Evolutionary conservation across 2,888 invertebrate species (phyloP).

Genomic region (Entomobrya proxima): DNA sequence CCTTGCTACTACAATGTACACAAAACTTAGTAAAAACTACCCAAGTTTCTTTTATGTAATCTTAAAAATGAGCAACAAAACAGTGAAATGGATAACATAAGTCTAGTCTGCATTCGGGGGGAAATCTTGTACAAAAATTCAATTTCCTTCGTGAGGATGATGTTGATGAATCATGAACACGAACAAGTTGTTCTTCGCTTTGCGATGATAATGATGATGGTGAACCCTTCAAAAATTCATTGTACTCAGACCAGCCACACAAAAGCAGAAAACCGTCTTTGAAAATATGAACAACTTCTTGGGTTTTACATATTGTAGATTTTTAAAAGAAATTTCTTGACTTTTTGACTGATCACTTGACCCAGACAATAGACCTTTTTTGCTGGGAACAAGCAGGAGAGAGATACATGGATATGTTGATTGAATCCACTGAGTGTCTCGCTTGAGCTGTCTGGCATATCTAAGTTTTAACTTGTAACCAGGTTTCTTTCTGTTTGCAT

Average conservation of each 20-base stretch:
- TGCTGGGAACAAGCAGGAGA: background rate
- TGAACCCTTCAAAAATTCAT: constrained; percentile 60
- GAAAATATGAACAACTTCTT: constrained; percentile 9
- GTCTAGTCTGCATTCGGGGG: background rate
- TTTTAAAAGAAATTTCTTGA: constrained; percentile 38
- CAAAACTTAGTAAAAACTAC: background rate
- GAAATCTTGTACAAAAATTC: constrained; percentile 36
- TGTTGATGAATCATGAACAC: constrained; percentile 14
- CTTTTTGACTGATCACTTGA: constrained; percentile 68
- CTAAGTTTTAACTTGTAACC: background rate
- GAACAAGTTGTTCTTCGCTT: constrained; percentile 13
- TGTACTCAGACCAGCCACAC: constrained; percentile 2
- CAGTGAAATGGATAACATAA: background rate
- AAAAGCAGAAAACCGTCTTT: too few relatives aligned
- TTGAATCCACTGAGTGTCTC: constrained; percentile 22
- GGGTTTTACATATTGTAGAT: constrained; percentile 2
- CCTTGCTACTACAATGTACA: background rate
- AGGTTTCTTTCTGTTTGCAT: background rate
- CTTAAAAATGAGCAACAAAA: background rate
- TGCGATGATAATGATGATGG: constrained; percentile 18
- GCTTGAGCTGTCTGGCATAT: constrained; percentile 8
- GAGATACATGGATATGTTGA: constrained; percentile 12
- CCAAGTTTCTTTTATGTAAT: background rate
- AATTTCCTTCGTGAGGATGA: constrained; percentile 37
- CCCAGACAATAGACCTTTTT: constrained; percentile 59